Percentiles rank a stretch among this genome's conserved stretches.
Evolutionary conservation across 2,888 invertebrate species (phyloP).

Genomic region (Amorpha juglandis): DNA sequence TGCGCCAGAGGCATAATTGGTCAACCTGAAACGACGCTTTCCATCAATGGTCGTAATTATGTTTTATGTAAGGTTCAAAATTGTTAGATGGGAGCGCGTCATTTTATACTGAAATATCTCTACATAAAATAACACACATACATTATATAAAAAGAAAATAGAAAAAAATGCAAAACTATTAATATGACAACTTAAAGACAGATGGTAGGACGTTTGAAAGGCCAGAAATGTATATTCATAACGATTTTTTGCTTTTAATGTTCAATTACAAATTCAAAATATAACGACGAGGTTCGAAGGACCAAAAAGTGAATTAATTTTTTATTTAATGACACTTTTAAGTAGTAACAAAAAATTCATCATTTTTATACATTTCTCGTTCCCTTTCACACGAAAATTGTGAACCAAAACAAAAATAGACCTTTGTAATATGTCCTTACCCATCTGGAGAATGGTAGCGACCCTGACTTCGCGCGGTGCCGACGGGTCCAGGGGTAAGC

Average conservation of each 20-base stretch:
- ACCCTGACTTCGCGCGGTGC: slow-evolving; percentile 87
- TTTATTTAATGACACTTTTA: not conserved
- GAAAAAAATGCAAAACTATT: no score
- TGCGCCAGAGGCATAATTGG: no score
- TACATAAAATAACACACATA: no score
- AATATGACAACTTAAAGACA: no score
- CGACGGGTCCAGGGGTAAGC: slow-evolving; percentile 77
- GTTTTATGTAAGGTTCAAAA: not conserved
- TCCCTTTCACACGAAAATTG: not conserved
- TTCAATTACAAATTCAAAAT: not conserved
- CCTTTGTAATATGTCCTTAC: slow-evolving; percentile 70
- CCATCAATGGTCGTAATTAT: no score
- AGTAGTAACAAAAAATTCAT: no score
- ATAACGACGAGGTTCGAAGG: not conserved
- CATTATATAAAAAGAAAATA: no score
- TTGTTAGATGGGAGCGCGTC: not conserved
- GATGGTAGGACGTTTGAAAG: no score
- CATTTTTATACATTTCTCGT: not conserved
- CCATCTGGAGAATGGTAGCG: slow-evolving; percentile 89
- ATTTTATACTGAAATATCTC: no score
- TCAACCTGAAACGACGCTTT: no score
- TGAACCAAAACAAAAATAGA: slow-evolving; percentile 9
- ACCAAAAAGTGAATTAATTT: not conserved
- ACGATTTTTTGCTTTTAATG: not conserved
- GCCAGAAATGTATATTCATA: not conserved